Conservation (phyloP, 2,888 invertebrate genomes). For the Amphiduros pacificus region DNA sequence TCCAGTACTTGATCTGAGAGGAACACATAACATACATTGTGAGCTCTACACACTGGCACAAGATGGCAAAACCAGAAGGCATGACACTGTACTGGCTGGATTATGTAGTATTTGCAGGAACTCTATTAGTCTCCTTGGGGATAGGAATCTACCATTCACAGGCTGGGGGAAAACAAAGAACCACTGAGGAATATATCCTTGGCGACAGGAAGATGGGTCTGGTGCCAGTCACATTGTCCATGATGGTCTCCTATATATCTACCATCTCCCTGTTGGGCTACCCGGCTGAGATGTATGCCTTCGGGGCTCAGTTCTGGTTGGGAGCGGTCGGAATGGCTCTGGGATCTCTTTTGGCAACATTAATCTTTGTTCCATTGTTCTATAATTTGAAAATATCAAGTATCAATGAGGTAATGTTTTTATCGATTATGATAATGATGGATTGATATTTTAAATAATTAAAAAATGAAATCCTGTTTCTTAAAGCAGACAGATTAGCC, state of each 20-base stretch:
- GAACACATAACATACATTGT: too few species aligned
- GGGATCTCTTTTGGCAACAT: background rate
- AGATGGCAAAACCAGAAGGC: background rate
- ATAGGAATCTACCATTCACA: background rate
- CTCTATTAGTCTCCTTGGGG: background rate
- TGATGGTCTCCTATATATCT: background rate
- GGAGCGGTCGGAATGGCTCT: background rate
- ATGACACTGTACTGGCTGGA: background rate
- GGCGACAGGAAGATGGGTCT: background rate
- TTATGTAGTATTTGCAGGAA: background rate
- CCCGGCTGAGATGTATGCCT: background rate
- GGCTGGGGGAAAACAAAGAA: background rate
- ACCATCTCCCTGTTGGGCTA: background rate
- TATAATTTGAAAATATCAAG: background rate
- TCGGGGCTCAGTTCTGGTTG: background rate
- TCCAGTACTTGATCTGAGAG: too few species aligned
- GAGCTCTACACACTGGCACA: too few species aligned
- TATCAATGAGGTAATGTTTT: conserved; percentile 1
- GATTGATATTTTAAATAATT: too few species aligned
- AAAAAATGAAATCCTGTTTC: too few species aligned
- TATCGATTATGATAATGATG: too few species aligned
- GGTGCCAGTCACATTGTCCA: background rate
- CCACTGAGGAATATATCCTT: background rate
- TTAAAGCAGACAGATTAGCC: too few species aligned
- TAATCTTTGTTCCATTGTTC: background rate